Evolutionary conservation across 2,113 vertebrate genomes (phyloP), one percentile per base, ranked within the genome.

Genomic region (Brachyhypopomus occidentalis): DNA sequence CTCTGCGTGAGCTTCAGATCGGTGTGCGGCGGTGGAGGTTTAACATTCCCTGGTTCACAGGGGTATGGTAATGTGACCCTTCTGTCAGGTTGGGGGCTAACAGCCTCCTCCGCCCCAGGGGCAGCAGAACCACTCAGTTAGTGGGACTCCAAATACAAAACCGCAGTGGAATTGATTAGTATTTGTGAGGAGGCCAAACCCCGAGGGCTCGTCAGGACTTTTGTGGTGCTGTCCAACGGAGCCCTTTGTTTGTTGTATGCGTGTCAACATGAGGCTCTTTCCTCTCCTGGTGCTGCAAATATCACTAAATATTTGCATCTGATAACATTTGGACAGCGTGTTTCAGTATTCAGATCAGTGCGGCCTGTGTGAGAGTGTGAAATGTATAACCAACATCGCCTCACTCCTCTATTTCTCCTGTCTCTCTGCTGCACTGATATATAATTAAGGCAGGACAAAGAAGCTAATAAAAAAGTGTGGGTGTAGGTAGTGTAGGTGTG

Each of bases 61-160:
- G 72, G 69, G 66, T 88, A 90, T 91, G 90, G 80, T 85, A 91
- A 89, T 91, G 78, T 66, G 56, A 89, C 89, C 89, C 89, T 89
- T 90, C 87, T 84, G 77, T 70, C 85, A 88, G 86, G 84, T 88
- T 45, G 41, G 41, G 41, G 5, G 41, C 85, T 88, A 91, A 90
- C 85, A 80, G 17, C 72, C 22, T 55, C 77, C 25, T 71, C 63
- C 76, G 75, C 85, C 79, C 67, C n/a, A 69, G 89, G 84, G 52
- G 76, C 73, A 58, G 66, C 77, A 75, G 52, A 9, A 73, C 84
- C 82, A 79, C 70, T 78, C 82, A 69, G 60, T 79, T 73, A 83
- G 36, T 62, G 75, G n/a, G 77, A 79, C 75, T 84, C 75, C 19
- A 80, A 83, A 80, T 64, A 79, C 55, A 80, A 82, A 82, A 81